Evolutionary conservation across 2,797 vertebrate species (phyloP).

Genomic region (Phataginus tricuspis): DNA sequence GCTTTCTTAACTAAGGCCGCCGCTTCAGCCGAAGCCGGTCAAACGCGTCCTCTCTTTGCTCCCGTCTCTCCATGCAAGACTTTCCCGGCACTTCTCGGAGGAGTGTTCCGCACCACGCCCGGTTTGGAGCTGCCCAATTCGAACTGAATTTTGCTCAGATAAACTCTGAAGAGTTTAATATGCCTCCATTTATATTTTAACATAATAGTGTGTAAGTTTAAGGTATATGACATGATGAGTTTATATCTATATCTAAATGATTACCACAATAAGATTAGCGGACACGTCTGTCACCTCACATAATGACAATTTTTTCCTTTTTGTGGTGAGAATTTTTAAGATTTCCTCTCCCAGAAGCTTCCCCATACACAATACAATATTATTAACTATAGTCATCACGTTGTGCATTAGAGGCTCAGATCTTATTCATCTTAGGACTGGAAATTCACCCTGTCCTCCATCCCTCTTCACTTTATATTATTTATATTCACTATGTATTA

Average conservation of each 20-base stretch:
- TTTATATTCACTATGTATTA: too few relatives aligned
- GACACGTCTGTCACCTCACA: neutral
- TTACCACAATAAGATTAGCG: neutral
- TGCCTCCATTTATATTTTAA: neutral
- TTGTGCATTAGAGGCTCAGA: neutral
- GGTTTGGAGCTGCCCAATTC: neutral
- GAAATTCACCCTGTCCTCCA: neutral
- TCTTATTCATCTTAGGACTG: neutral
- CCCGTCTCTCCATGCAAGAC: neutral
- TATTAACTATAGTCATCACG: neutral
- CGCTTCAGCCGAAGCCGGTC: neutral
- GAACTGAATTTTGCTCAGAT: neutral
- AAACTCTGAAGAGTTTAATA: neutral
- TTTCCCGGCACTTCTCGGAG: neutral
- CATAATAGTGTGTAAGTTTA: neutral
- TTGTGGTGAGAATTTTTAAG: neutral
- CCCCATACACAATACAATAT: neutral
- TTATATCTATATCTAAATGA: neutral
- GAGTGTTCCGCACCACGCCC: neutral
- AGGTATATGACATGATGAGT: neutral
- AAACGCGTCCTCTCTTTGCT: neutral
- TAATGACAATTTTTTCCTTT: neutral
- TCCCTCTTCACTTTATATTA: neutral
- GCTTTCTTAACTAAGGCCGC: neutral
- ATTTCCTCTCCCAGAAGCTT: neutral